Evolutionary conservation across 92 coral and sea anemone genomes (phyloP), one percentile per base, ranked within the genome.

Genomic region (Epizoanthus scotinus): DNA sequence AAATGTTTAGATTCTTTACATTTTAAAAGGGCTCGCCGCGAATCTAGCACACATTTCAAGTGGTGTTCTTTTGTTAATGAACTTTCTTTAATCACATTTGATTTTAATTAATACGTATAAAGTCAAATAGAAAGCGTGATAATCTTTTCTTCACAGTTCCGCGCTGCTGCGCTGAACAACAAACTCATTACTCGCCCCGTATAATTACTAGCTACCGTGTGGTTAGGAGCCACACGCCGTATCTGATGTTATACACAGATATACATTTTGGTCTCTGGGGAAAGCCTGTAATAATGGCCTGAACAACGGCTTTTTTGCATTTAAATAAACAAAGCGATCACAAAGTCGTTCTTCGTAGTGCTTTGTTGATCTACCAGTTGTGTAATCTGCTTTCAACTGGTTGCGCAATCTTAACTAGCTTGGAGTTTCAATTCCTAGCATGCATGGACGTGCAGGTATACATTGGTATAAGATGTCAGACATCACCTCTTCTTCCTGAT

Each of bases 251-350:
- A 31, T n/a, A 17, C 24, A 5, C 10, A 3, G 0, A 5, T 26
- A 62, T 18, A 54, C 44, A 10, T 8, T 31, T 73, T 8, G 12
- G 8, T 54, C 62, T 59, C 79, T 6, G 4, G 79, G 79, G 79
- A 55, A 73, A 12, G 3, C 6, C 10, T 64, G 14, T 47, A 47
- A 47, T 12, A 47, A 47, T 47, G 14, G 12, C 52, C 0, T 47
- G 52, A 47, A 34, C 17, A 63, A 19, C 67, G 67, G 67, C n/a
- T n/a, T 63, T 60, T 62, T 63, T 15, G 57, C 40, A 49, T 22
- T 40, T 50, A 63, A 25, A 19, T 2, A 71, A 52, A 0, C 47
- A 17, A 24, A 52, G 2, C 47, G 17, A 24, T 71, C 44, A 62
- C 55, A 28, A 72, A 8, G 31, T 15, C 1, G 38, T 71, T 50